Evolutionary conservation across 2,797 vertebrate genomes (phyloP).

Genomic region (Anableps anableps): DNA sequence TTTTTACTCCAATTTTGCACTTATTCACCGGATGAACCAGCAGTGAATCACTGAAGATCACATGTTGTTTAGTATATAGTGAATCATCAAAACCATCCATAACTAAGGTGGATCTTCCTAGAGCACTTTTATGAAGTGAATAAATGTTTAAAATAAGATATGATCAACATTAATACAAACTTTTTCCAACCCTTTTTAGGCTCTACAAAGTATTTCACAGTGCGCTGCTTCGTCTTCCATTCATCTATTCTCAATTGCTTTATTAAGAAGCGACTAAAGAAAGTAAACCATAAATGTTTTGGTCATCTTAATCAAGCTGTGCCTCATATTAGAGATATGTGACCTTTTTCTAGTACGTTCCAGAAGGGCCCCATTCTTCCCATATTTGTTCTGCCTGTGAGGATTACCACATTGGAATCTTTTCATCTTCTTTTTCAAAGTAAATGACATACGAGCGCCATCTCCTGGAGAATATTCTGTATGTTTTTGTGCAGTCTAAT

Average conservation of each 20-base stretch:
- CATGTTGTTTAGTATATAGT: background rate
- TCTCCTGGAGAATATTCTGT: constrained; percentile 40
- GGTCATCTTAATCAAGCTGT: background rate
- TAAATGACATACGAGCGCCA: constrained; percentile 52
- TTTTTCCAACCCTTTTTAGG: background rate
- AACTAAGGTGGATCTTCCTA: background rate
- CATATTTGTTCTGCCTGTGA: background rate
- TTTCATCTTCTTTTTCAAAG: accelerated
- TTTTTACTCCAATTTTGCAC: constrained; percentile 1
- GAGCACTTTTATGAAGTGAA: background rate
- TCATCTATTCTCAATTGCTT: background rate
- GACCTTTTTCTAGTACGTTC: background rate
- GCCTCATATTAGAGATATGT: background rate
- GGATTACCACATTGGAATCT: background rate
- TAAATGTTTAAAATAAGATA: background rate
- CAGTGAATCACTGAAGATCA: constrained; percentile 9
- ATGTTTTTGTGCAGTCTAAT: background rate
- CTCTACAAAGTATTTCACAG: background rate
- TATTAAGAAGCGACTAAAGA: background rate
- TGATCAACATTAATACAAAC: background rate
- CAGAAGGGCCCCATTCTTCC: background rate
- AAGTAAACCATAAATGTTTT: background rate
- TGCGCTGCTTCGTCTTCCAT: background rate
- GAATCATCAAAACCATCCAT: background rate
- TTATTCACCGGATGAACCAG: constrained; percentile 15